Conservation (phyloP, 2,797 vertebrate species). For the Acrocephalus scirpaceus region DNA sequence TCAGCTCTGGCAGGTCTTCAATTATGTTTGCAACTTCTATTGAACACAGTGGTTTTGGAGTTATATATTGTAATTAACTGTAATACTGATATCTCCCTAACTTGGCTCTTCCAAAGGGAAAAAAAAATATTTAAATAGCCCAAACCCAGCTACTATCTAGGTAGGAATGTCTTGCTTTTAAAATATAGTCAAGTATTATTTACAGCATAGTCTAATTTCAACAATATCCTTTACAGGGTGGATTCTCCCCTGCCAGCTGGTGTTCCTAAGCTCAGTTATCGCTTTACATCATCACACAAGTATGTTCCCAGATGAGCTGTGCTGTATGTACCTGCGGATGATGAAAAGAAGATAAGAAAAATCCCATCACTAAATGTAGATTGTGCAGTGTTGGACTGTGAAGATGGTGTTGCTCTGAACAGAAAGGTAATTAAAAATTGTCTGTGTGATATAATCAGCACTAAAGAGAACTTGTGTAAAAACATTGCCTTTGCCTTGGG, state of each 20-base stretch:
- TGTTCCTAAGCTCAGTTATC: conserved; percentile 37
- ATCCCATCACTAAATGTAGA: conserved; percentile 89
- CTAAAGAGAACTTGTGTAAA: neutral
- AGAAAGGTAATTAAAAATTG: conserved; percentile 85
- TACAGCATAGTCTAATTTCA: conserved; percentile 7
- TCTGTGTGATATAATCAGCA: neutral
- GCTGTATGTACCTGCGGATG: conserved; percentile 94
- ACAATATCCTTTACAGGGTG: conserved; percentile 62
- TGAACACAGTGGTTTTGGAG: neutral
- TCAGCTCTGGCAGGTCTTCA: neutral
- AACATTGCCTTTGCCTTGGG: neutral
- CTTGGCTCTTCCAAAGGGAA: neutral
- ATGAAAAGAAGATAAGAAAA: conserved; percentile 93
- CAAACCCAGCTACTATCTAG: neutral
- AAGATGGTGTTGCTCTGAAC: conserved; percentile 94
- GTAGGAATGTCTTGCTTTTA: conserved; percentile 2
- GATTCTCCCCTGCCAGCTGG: neutral
- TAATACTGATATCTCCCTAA: neutral
- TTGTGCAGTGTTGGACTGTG: conserved; percentile 95
- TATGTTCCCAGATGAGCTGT: conserved; percentile 92
- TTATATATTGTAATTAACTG: neutral
- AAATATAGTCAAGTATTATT: neutral
- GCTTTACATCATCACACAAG: conserved; percentile 71
- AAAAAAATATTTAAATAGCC: neutral
- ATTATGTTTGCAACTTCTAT: neutral